Evolutionary conservation across 2,113 vertebrate genomes (phyloP).

Genomic region (Scytalopus superciliaris): DNA sequence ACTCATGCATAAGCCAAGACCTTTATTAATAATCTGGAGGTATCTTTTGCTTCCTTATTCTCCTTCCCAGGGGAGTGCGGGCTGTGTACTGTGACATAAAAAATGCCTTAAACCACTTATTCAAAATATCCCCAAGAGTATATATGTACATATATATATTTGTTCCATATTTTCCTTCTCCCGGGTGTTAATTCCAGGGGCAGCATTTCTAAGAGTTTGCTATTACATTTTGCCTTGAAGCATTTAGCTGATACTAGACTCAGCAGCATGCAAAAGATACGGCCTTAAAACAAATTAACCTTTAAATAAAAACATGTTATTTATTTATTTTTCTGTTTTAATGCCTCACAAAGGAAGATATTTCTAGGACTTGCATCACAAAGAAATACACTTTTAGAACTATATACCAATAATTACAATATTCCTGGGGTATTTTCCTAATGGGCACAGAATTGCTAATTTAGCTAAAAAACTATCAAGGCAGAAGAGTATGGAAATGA

Average conservation of each 20-base stretch:
- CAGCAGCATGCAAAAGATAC: neutral
- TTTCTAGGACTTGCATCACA: neutral
- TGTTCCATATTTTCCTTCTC: neutral
- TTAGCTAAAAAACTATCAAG: neutral
- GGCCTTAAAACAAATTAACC: neutral
- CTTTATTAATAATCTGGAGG: neutral
- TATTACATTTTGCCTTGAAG: neutral
- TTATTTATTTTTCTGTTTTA: neutral
- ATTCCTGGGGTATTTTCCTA: neutral
- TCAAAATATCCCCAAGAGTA: neutral
- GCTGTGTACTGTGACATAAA: neutral
- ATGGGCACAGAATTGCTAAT: neutral
- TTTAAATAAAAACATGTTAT: neutral
- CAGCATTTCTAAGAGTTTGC: neutral
- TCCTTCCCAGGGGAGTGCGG: neutral
- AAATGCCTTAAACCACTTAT: neutral
- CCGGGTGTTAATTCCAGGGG: neutral
- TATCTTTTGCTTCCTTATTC: neutral
- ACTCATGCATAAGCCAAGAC: neutral
- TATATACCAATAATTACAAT: neutral
- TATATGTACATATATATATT: neutral
- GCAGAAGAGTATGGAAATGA: neutral
- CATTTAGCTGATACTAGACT: neutral
- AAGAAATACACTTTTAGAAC: neutral
- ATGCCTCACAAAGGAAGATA: neutral